These are phyloP conservation scores for Eptatretus burgeri DNA, from an alignment of 2,113 vertebrate species.

Conservation along the genomic window DNA sequence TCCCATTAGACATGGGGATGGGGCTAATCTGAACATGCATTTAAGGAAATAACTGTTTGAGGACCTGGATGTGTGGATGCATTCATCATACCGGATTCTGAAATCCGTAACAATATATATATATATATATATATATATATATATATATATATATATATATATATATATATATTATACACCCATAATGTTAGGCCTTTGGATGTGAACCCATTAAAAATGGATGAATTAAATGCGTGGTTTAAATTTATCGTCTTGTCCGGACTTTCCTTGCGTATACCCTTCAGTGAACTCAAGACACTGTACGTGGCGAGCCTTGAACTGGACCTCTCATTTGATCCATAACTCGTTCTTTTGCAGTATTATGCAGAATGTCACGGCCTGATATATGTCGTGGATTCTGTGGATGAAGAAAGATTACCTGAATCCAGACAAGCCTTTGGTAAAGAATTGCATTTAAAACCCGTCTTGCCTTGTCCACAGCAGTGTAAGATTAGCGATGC, in stretches of 20 bases:
- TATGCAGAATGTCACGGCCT: constrained; percentile 82
- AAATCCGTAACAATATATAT: no score
- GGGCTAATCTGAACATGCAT: no score
- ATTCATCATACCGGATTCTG: no score
- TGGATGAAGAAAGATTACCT: constrained; percentile 47
- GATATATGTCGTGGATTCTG: constrained; percentile 89
- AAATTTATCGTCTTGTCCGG: neutral
- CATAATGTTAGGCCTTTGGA: neutral
- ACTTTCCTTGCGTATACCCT: neutral
- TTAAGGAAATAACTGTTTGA: no score
- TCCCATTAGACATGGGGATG: no score
- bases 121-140: no score
- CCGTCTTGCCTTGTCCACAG: no score
- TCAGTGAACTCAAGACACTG: neutral
- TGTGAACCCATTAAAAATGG: neutral
- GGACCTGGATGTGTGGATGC: no score
- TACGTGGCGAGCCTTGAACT: neutral
- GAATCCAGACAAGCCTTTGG: constrained; percentile 85
- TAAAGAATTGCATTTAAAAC: constrained; percentile 12
- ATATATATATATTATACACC: no score
- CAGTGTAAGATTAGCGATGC: no score
- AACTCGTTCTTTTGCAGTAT: constrained; percentile 24
- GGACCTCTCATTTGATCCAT: neutral
- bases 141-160: no score
- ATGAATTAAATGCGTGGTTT: no score